Evolutionary conservation across 2,888 invertebrate species (phyloP).

Genomic region (Tiliacea citrago): DNA sequence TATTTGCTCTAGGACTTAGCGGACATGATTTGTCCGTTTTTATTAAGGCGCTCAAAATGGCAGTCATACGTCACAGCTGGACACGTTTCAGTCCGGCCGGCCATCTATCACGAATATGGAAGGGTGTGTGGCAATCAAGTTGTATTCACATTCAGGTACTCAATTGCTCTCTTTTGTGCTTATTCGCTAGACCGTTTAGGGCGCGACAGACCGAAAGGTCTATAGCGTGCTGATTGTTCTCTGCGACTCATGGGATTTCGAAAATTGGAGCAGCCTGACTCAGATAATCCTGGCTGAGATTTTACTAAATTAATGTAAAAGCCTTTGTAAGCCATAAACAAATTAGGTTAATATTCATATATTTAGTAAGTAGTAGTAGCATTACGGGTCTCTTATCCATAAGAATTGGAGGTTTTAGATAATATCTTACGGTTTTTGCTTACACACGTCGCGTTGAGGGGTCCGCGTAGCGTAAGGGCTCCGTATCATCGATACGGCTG

Average conservation of each 20-base stretch:
- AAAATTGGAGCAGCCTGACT: too few species aligned
- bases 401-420: too few species aligned
- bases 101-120: slow-evolving; percentile 43
- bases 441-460: too few species aligned
- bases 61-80: slow-evolving; percentile 35
- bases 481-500: too few species aligned
- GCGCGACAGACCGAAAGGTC: slow-evolving; percentile 14
- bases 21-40: slow-evolving; percentile 40
- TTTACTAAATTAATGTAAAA: too few species aligned
- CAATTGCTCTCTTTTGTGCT: slow-evolving; percentile 58
- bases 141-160: slow-evolving; percentile 53
- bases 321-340: too few species aligned
- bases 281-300: too few species aligned
- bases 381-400: too few species aligned
- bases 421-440: too few species aligned
- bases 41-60: slow-evolving; percentile 46
- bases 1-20: slow-evolving; percentile 34
- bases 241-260: not conserved
- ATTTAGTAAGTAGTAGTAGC: too few species aligned
- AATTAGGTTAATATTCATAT: too few species aligned
- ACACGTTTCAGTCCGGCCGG: slow-evolving; percentile 21
- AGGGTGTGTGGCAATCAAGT: slow-evolving; percentile 54
- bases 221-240: slow-evolving; percentile 33
- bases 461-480: too few species aligned
- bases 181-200: slow-evolving; percentile 47